Evolutionary conservation across 1,140 invertebrate species (phyloP).

Genomic region (Glomeris maerens): DNA sequence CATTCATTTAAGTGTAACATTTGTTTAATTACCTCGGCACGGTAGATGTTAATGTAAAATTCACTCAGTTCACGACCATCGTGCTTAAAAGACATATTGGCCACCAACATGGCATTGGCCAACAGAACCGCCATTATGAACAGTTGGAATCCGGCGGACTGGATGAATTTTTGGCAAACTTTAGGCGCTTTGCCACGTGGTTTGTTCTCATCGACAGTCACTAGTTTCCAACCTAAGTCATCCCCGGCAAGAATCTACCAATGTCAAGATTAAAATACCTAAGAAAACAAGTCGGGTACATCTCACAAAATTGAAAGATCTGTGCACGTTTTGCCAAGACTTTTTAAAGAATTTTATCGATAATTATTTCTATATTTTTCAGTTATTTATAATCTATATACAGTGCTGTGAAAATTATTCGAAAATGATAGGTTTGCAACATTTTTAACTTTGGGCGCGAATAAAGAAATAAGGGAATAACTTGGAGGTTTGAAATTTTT

Average conservation of each 20-base stretch:
- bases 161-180: conserved; percentile 71
- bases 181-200: conserved; percentile 75
- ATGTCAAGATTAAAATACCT: conserved; percentile 6
- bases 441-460: too few relatives aligned
- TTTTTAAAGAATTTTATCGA: too few relatives aligned
- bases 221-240: conserved; percentile 80
- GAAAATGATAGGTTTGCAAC: too few relatives aligned
- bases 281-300: neutral
- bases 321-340: too few relatives aligned
- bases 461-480: too few relatives aligned
- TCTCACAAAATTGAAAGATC: neutral
- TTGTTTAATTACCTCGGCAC: conserved; percentile 55
- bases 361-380: too few relatives aligned
- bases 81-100: conserved; percentile 92
- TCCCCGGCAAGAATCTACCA: conserved; percentile 71
- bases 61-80: conserved; percentile 61
- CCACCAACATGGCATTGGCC: conserved; percentile 86
- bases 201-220: conserved; percentile 90
- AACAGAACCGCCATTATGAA: conserved; percentile 87
- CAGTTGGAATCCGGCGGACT: conserved; percentile 72
- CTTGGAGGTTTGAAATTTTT: too few relatives aligned
- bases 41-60: conserved; percentile 78
- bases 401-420: too few relatives aligned
- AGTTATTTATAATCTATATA: too few relatives aligned
- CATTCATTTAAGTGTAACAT: neutral